Conservation (phyloP, 1,140 invertebrate genomes). For the Cataglyphis hispanica region DNA sequence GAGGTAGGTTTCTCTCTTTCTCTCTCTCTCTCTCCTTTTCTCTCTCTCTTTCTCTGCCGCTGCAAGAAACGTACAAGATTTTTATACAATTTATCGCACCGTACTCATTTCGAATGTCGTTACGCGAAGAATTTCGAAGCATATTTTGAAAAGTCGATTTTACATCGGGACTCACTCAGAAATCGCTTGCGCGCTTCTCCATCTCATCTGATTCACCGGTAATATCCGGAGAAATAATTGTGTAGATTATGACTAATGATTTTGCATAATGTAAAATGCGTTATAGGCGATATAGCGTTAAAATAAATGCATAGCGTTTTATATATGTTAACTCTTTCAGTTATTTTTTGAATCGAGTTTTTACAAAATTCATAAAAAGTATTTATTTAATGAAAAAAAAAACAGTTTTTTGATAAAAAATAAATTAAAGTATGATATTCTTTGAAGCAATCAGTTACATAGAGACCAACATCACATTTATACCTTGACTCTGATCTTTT, state of each 20-base stretch:
- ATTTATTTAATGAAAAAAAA: too few relatives aligned
- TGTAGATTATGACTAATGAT: slow-evolving; percentile 40
- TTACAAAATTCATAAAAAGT: too few relatives aligned
- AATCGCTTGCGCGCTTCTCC: slow-evolving; percentile 9
- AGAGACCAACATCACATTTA: too few relatives aligned
- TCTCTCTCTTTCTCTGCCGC: not conserved
- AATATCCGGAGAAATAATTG: slow-evolving; percentile 1
- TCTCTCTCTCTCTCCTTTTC: not conserved
- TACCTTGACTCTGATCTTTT: too few relatives aligned
- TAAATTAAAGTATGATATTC: too few relatives aligned
- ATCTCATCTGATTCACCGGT: slow-evolving; percentile 19
- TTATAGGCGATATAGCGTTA: not conserved
- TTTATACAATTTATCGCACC: slow-evolving; percentile 32
- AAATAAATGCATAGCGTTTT: not conserved
- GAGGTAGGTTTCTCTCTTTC: slow-evolving; percentile 75
- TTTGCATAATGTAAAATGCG: slow-evolving; percentile 21
- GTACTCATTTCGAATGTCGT: slow-evolving; percentile 31
- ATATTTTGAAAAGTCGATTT: not conserved
- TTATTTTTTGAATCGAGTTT: too few relatives aligned
- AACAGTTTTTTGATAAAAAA: too few relatives aligned
- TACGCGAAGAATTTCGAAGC: slow-evolving; percentile 5
- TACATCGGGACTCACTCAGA: not conserved
- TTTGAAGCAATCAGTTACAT: too few relatives aligned
- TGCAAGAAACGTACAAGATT: slow-evolving; percentile 4
- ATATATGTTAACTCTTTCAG: too few relatives aligned